Base-by-base conservation (phyloP, 2,113 vertebrate species). In the Scomber colias region DNA sequence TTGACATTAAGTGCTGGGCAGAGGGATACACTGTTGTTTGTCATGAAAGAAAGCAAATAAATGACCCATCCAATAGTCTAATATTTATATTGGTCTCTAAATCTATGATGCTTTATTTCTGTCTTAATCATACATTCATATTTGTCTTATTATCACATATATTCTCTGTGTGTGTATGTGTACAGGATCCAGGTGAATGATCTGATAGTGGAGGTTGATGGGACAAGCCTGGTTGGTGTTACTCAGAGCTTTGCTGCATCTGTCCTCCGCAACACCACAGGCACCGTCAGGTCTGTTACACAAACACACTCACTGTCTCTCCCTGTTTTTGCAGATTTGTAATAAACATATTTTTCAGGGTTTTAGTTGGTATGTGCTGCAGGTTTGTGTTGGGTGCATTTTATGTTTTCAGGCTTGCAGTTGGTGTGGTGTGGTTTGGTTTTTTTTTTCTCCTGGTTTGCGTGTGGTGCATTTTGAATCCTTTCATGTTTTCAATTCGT, bases 241-340 rank as follows among this genome's bases (percentile, higher is more conserved):
- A 99, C 98, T 3, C 98, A 99, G 94, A 97, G 95, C 90, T 98
- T 98, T 0, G 98, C 98, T 0, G 97, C 98, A 15, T 97, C 97
- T 0, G 97, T 99, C 90, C 95, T 99, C 81, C 95, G 97, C 81
- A 99, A 99, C 90, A 99, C 97, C 89, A 97, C 95, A 24, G 98
- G 98, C 71, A 94, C 94, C 0, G 97, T 99, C 90, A 96, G 95
- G 98, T 99, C 89, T 79, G 89, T 66, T 4, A 0, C 46, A 11
- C 64, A n/a, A 54, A 24, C 55, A 1, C 12, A 53, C 17, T 16
- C n/a, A 3, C 50, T 3, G 35, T n/a, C 2, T n/a, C 24, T 1
- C 24, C 10, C 55, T 24, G 24, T 12, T 72, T 17, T 48, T 3
- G 8, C 30, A 53, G 3, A 78, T 44, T 49, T 57, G 14, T 57